These are phyloP conservation scores for Pangasius krempfi DNA, from an alignment of 2,797 vertebrate species.

Conservation along the genomic window DNA sequence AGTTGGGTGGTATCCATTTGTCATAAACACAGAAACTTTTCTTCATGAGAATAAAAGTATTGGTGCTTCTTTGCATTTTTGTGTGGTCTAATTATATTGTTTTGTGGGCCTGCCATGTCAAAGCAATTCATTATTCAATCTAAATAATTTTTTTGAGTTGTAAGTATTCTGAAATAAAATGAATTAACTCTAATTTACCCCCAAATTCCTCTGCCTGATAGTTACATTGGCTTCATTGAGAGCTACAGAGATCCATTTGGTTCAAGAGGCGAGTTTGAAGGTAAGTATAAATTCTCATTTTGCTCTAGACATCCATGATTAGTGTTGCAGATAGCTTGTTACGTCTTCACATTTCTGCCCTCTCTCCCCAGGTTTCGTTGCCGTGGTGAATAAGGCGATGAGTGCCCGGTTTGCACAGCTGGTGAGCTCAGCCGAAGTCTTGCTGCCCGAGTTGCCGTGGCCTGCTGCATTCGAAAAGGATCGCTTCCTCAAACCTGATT, in stretches of 20 bases:
- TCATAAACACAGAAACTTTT: background rate
- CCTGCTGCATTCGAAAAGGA: slow-evolving; percentile 88
- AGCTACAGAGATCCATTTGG: slow-evolving; percentile 94
- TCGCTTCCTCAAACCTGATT: slow-evolving; percentile 88
- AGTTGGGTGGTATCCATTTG: background rate
- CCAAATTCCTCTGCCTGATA: slow-evolving; percentile 55
- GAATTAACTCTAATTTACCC: background rate
- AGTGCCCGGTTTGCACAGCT: slow-evolving; percentile 86
- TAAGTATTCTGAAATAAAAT: background rate
- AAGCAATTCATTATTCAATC: background rate
- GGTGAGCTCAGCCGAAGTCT: slow-evolving; percentile 81
- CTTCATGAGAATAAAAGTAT: background rate
- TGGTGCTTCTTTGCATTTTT: background rate
- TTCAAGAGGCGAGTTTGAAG: slow-evolving; percentile 94
- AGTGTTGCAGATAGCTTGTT: background rate
- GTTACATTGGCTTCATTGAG: slow-evolving; percentile 94
- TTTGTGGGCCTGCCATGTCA: background rate
- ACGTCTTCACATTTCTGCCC: background rate
- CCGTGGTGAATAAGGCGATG: slow-evolving; percentile 92
- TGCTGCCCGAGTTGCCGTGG: slow-evolving; percentile 89
- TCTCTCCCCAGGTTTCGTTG: slow-evolving; percentile 82
- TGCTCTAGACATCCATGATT: background rate
- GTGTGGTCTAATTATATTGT: background rate
- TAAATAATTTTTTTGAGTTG: background rate
- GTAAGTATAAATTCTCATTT: slow-evolving; percentile 64